Evolutionary conservation across 2,797 vertebrate genomes (phyloP).

Genomic region (Nasua narica): DNA sequence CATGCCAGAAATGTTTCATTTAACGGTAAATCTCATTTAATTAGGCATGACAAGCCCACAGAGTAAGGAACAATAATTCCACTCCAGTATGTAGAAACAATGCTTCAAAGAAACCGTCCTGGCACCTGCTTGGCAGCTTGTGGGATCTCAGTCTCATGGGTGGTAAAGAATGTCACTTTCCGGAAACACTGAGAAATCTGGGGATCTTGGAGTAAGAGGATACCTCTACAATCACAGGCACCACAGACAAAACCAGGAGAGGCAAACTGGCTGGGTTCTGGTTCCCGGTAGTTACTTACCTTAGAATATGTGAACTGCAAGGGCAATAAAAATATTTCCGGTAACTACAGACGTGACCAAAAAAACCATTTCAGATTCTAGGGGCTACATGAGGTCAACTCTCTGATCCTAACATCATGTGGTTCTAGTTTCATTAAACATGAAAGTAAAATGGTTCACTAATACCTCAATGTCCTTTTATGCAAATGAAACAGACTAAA

Average conservation of each 20-base stretch:
- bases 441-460: not conserved
- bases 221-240: not conserved
- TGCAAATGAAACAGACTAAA: not conserved
- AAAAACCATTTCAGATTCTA: not conserved
- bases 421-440: slow-evolving; percentile 27
- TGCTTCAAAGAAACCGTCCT: not conserved
- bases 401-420: not conserved
- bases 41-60: not conserved
- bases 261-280: not conserved
- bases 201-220: not conserved
- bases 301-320: not conserved
- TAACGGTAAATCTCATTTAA: slow-evolving; percentile 50
- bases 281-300: not conserved
- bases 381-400: not conserved
- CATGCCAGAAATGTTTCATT: slow-evolving; percentile 46
- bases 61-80: not conserved
- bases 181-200: not conserved
- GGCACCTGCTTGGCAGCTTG: not conserved
- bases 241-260: not conserved
- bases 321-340: not conserved
- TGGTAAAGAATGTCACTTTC: not conserved
- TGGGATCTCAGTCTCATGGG: not conserved
- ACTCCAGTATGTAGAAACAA: not conserved
- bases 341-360: not conserved
- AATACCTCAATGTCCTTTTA: not conserved